Base-by-base conservation (phyloP, 2,888 invertebrate genomes). In the Eucriotettix oculatus region DNA sequence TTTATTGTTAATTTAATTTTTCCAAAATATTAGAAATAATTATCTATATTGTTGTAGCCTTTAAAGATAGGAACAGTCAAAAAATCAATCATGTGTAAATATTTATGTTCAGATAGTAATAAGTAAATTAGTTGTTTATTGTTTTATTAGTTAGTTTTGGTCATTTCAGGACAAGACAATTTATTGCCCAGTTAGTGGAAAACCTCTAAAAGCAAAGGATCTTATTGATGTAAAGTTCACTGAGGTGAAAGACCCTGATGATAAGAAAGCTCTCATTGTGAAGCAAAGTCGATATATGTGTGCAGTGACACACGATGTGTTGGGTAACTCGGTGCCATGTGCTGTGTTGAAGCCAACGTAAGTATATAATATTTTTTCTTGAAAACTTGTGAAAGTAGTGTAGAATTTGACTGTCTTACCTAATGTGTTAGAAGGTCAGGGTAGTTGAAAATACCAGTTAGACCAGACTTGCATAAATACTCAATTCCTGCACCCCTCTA, bases 251-350 rank as follows among this genome's bases (percentile, higher is more conserved):
- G 94, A 93, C 73, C 87, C 90, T 0, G 87, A 89, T 70, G 87
- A 87, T 66, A 91, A 88, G 67, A 87, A 87, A 67, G 87, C 93
- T 1, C 75, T 95, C 42, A 92, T 96, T 66, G 82, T 87, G 0
- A 93, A 90, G 73, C 86, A 90, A 71, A 91, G 90, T 65, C 81
- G 98, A 67, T 99, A 95, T 71, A 95, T 96, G 86, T 99, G 99
- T 72, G 92, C 98, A 1, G 87, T 99, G 0, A 98, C 98, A 1
- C 91, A 94, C 73, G 99, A 99, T 74, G 84, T 96, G 63, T 77
- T 99, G 44, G 88, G 90, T 65, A 97, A 97, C 77, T 89, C 95
- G 10, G 87, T 95, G 2, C 94, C 96, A 0, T 93, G 92, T 75
- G 97, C 92, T 62, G 89, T 98, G 42, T 79, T 99, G 59, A 86